phyloP scores from a whole-genome alignment of 92 coral and sea anemone genomes.

The Paramuricea clavata region DNA sequence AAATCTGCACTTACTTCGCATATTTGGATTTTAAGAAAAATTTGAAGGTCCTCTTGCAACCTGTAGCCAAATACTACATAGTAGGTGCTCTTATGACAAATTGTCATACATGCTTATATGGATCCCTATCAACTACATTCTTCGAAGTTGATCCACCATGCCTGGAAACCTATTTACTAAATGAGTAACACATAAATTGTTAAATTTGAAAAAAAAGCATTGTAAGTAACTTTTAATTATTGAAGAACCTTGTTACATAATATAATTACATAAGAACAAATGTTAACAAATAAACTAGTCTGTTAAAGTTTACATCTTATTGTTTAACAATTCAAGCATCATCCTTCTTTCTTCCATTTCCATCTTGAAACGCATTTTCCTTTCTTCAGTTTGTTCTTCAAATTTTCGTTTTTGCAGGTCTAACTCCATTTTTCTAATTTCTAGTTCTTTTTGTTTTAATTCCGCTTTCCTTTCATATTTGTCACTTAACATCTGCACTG shows the following conservation, averaged over 20 bases:
- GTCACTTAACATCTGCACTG: background rate
- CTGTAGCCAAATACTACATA: background rate
- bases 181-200: slow-evolving; percentile 11
- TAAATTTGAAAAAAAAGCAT: background rate
- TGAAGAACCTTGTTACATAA: too few relatives aligned
- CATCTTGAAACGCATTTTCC: slow-evolving; percentile 16
- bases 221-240: background rate
- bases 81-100: slow-evolving; percentile 57
- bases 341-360: slow-evolving; percentile 13
- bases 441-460: background rate
- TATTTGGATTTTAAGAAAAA: slow-evolving; percentile 77
- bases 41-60: slow-evolving; percentile 70
- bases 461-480: background rate
- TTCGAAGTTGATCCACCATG: slow-evolving; percentile 53
- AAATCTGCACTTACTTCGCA: slow-evolving; percentile 65
- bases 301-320: background rate
- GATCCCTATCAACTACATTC: slow-evolving; percentile 23
- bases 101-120: slow-evolving; percentile 18
- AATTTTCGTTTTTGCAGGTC: background rate
- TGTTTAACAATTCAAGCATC: background rate
- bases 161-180: slow-evolving; percentile 39
- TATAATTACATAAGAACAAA: background rate
- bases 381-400: background rate
- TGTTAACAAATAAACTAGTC: background rate
- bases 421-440: slow-evolving; percentile 12